Percentiles rank a stretch among this genome's conserved stretches.
Evolutionary conservation across 2,797 vertebrate species (phyloP).

Genomic region (Poecile montanus): DNA sequence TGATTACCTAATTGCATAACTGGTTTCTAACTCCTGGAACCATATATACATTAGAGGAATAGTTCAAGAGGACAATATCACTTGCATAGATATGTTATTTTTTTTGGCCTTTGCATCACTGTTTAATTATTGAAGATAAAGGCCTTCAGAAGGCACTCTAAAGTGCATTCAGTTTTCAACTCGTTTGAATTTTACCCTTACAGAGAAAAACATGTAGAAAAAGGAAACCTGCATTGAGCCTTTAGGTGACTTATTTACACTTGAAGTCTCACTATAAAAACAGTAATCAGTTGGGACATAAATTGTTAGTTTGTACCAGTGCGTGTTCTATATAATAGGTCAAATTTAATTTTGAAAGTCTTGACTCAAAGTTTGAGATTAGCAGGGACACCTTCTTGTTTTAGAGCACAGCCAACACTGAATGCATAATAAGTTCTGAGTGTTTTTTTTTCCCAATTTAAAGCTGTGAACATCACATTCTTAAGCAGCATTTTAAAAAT

Average conservation of each 20-base stretch:
- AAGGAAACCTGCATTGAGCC: neutral
- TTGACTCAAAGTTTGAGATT: neutral
- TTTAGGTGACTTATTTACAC: neutral
- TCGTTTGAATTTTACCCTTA: neutral
- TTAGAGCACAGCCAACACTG: neutral
- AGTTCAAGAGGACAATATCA: neutral
- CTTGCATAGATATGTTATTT: neutral
- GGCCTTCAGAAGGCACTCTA: neutral
- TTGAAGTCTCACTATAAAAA: neutral
- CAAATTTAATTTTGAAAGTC: neutral
- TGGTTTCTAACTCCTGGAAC: neutral
- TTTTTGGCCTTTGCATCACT: neutral
- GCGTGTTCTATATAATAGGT: neutral
- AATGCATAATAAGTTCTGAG: neutral
- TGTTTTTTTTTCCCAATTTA: fast-evolving
- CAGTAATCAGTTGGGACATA: neutral
- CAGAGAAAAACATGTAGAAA: neutral
- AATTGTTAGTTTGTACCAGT: neutral
- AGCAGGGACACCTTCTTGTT: neutral
- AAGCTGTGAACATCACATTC: neutral
- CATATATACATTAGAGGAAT: neutral
- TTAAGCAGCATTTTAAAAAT: neutral
- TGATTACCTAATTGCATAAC: neutral
- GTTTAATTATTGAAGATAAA: neutral
- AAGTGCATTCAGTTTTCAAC: neutral